Evolutionary conservation across 2,888 invertebrate genomes (phyloP), one percentile per base, ranked within the genome.

Genomic region (Xiphydria camelus): DNA sequence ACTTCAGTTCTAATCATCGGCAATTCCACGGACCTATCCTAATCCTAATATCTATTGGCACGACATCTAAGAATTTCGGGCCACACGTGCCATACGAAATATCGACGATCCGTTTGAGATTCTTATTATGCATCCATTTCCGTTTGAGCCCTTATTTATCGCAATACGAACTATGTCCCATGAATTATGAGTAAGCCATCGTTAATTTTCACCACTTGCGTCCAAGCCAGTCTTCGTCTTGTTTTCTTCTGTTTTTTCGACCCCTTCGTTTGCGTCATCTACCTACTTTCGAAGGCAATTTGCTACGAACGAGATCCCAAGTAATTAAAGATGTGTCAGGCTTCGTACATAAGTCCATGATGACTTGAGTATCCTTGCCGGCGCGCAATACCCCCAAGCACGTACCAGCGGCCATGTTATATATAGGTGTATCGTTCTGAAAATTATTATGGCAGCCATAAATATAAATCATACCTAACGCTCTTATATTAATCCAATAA

Each of bases 341-440:
- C 57, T 80, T 81, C 9, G 81, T 80, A 62, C 88, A 88, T 23
- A 87, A 67, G 62, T 82, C 82, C 79, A 88, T 80, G 21, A 76
- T 73, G 2, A 87, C 66, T 19, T 75, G 71, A 10, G 82, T 76
- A 23, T 80, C 80, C 33, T 72, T 72, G 32, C 68, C 65, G 4
- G 74, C 67, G 18, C 73, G 66, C 1, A 73, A 61, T 2, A 79
- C 87, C 10, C 87, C 87, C 20, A 94, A 76, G 65, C 94, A 94
- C 55, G 89, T 89, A 0, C 94, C 94, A 4, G 88, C 86, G 12
- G 93, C 93, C 61, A 89, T 82, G 68, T 92, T 94, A 75, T 93
- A 94, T 32, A 94, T 82, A 0, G 91, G 88, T 49, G 87, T 85
- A 38, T 81, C 81, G 41, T 80, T 82, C 87, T 88, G 68, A 33